phyloP scores from a whole-genome alignment of 2,797 vertebrate species.

The Neosilurus hyrtlii region DNA sequence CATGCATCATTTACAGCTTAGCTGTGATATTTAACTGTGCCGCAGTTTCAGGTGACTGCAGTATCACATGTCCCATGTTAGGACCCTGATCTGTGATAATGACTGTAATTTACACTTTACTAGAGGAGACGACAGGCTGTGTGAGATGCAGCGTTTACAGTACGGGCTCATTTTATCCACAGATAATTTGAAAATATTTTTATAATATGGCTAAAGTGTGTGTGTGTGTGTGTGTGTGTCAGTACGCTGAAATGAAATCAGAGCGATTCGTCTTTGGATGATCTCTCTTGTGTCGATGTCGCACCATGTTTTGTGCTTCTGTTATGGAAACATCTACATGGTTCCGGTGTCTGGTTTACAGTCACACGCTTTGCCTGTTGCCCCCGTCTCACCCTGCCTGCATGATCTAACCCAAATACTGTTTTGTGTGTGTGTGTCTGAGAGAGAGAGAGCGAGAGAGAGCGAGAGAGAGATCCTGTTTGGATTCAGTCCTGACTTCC shows the following conservation, averaged over 20 bases:
- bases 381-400: conserved; percentile 33
- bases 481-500: not conserved
- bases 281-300: not conserved
- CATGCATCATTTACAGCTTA: conserved; percentile 38
- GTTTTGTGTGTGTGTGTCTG: not conserved
- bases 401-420: conserved; percentile 12
- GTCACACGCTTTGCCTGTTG: conserved; percentile 40
- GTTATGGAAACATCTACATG: conserved; percentile 66
- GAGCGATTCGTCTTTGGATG: not conserved
- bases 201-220: not conserved
- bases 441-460: not conserved
- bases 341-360: conserved; percentile 62
- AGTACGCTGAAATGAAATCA: not conserved
- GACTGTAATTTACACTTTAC: not conserved
- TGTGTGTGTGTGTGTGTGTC: not conserved
- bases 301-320: conserved; percentile 35
- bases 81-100: conserved; percentile 2
- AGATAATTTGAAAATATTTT: not conserved
- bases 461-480: not conserved
- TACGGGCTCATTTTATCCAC: not conserved
- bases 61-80: not conserved
- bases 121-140: not conserved
- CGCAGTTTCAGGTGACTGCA: conserved; percentile 50
- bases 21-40: conserved; percentile 50
- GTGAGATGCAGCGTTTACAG: not conserved